Conservation (phyloP, 2,888 invertebrate species). For the Hipparchia sbordonii region DNA sequence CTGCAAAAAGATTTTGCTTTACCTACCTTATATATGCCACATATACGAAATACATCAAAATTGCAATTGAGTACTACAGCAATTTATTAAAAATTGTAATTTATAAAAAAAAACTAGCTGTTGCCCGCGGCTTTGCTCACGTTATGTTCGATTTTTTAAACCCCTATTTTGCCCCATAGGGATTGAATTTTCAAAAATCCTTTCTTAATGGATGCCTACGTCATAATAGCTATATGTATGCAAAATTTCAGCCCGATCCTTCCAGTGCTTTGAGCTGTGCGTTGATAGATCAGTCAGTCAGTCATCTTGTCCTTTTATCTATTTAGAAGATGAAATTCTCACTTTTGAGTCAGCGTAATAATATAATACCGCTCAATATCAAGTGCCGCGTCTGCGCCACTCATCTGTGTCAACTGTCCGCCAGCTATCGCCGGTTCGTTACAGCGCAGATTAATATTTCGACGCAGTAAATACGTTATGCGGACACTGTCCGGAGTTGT, state of each 20-base stretch:
- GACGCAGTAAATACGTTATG: conserved; percentile 78
- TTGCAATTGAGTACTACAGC: neutral
- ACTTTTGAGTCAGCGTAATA: neutral
- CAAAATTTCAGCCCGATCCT: too few relatives aligned
- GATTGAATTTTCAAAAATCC: too few relatives aligned
- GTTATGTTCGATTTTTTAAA: too few relatives aligned
- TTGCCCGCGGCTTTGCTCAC: too few relatives aligned
- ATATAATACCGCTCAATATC: conserved; percentile 15
- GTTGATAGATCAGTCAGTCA: too few relatives aligned
- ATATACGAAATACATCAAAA: neutral
- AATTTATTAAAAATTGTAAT: neutral
- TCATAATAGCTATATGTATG: too few relatives aligned
- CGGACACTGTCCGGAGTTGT: conserved; percentile 71
- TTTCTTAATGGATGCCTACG: too few relatives aligned
- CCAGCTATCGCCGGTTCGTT: conserved; percentile 73
- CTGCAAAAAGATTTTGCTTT: neutral
- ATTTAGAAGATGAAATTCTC: too few relatives aligned
- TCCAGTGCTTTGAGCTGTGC: too few relatives aligned
- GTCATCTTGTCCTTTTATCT: too few relatives aligned
- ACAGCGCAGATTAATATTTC: conserved; percentile 78
- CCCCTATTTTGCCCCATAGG: too few relatives aligned
- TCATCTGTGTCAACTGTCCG: conserved; percentile 57
- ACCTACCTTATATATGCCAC: neutral
- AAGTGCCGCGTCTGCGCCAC: conserved; percentile 46
- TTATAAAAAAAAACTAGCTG: too few relatives aligned